These are phyloP conservation scores for Drosophila prostipennis DNA, from an alignment of 2,888 invertebrate species.

Conservation along the genomic window DNA sequence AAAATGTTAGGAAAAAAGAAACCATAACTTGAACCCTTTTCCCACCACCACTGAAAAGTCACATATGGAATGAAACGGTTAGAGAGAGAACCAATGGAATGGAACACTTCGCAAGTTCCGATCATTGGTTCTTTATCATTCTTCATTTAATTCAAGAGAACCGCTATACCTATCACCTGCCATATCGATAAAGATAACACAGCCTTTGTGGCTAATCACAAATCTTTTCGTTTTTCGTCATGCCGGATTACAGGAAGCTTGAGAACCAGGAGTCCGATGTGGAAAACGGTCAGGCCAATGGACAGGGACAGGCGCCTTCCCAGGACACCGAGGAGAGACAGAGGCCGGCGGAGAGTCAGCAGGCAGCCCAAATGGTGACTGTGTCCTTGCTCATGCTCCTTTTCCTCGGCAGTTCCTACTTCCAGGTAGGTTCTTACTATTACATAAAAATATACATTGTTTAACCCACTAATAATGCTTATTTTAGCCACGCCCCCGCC, in stretches of 20 bases:
- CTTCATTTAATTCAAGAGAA: slow-evolving; percentile 18
- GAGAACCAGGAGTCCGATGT: slow-evolving; percentile 41
- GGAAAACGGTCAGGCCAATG: slow-evolving; percentile 28
- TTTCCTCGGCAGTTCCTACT: slow-evolving; percentile 57
- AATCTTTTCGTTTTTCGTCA: slow-evolving; percentile 18
- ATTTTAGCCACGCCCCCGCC: slow-evolving; percentile 37
- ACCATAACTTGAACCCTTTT: background rate
- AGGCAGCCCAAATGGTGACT: slow-evolving; percentile 61
- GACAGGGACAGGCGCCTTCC: background rate
- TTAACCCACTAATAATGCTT: background rate
- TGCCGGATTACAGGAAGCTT: slow-evolving; percentile 51
- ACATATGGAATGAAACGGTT: background rate
- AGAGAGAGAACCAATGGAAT: background rate
- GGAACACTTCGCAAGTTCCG: background rate
- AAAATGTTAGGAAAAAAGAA: background rate
- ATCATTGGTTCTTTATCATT: slow-evolving; percentile 37
- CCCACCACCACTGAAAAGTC: background rate
- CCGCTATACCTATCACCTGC: background rate
- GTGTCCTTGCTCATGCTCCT: slow-evolving; percentile 51
- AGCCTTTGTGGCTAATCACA: slow-evolving; percentile 17
- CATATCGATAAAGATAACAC: slow-evolving; percentile 28
- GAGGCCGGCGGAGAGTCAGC: slow-evolving; percentile 11
- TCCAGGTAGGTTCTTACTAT: background rate
- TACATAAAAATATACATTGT: no score
- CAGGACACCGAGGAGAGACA: slow-evolving; percentile 11